A percentile compares a stretch with the other conserved stretches of the same genome.
Conservation (phyloP, 2,888 invertebrate genomes). For the Parasteatoda lunata region DNA sequence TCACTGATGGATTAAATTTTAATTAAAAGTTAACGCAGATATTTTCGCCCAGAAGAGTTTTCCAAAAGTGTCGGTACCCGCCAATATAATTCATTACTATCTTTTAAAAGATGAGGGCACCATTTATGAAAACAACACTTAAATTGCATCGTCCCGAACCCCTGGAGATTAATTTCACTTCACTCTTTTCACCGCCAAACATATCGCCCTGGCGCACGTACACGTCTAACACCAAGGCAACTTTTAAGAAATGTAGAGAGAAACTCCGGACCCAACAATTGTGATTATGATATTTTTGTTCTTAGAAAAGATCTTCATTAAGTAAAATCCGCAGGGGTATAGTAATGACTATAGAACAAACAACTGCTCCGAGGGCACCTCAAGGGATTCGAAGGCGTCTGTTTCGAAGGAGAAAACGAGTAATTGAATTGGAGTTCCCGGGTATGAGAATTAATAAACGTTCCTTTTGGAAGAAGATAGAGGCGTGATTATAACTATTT, state of each 20-base stretch:
- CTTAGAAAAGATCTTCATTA: constrained; percentile 54
- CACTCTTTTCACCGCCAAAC: constrained; percentile 1
- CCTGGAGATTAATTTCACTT: constrained; percentile 49
- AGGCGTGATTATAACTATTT: constrained; percentile 47
- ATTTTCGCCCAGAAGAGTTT: too few species aligned
- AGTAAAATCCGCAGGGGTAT: constrained; percentile 27
- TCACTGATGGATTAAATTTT: neutral
- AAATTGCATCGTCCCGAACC: constrained; percentile 24
- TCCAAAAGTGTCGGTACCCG: too few species aligned
- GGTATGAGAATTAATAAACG: constrained; percentile 56
- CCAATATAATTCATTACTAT: neutral
- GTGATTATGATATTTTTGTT: constrained; percentile 56
- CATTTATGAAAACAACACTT: constrained; percentile 23
- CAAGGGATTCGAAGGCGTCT: constrained; percentile 16
- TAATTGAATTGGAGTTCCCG: constrained; percentile 46
- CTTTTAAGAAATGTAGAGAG: constrained; percentile 25
- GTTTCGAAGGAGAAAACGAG: constrained; percentile 4
- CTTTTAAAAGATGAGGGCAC: neutral
- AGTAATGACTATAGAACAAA: constrained; percentile 39
- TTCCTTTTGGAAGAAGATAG: constrained; percentile 17
- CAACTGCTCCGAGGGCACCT: constrained; percentile 11
- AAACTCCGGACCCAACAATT: constrained; percentile 24
- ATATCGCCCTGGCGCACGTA: neutral
- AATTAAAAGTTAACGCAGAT: neutral
- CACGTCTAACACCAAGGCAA: neutral